Evolutionary conservation across 2,888 invertebrate species (phyloP).

Genomic region (Oegoconia quadripuncta): DNA sequence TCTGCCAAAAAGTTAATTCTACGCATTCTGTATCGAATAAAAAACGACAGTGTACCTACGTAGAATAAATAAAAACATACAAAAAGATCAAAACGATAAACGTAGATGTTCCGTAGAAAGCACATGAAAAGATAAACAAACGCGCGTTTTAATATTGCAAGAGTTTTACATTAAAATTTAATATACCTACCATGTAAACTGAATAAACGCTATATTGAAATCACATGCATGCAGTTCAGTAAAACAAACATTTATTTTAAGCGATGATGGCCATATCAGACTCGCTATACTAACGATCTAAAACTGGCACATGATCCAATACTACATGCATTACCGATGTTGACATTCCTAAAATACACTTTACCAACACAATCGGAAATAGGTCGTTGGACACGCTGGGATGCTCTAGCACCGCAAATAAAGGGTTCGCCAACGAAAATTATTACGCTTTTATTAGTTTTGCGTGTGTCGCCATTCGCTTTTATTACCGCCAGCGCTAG

Average conservation of each 20-base stretch:
- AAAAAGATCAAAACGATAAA: too few species aligned
- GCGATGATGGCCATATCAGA: not conserved
- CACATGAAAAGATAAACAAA: too few species aligned
- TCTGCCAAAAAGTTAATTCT: too few species aligned
- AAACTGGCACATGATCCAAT: not conserved
- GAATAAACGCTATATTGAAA: not conserved
- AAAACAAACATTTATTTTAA: not conserved
- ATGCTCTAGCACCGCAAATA: conserved; percentile 18
- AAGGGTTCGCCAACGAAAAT: conserved; percentile 13
- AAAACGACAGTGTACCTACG: too few species aligned
- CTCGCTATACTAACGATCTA: not conserved
- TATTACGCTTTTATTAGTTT: conserved; percentile 11
- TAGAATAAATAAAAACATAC: too few species aligned
- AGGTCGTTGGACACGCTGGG: conserved; percentile 21
- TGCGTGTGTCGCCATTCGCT: conserved; percentile 1
- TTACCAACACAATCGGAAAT: conserved; percentile 20
- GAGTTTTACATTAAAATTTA: not conserved
- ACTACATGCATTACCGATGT: conserved; percentile 12
- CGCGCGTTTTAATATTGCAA: too few species aligned
- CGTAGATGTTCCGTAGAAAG: too few species aligned
- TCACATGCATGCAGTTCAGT: not conserved
- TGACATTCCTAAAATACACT: conserved; percentile 25
- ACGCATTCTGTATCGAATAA: too few species aligned
- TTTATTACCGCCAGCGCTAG: too few species aligned
- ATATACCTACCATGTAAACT: not conserved